Conservation (phyloP, 2,797 vertebrate genomes). For the Discoglossus pictus region DNA sequence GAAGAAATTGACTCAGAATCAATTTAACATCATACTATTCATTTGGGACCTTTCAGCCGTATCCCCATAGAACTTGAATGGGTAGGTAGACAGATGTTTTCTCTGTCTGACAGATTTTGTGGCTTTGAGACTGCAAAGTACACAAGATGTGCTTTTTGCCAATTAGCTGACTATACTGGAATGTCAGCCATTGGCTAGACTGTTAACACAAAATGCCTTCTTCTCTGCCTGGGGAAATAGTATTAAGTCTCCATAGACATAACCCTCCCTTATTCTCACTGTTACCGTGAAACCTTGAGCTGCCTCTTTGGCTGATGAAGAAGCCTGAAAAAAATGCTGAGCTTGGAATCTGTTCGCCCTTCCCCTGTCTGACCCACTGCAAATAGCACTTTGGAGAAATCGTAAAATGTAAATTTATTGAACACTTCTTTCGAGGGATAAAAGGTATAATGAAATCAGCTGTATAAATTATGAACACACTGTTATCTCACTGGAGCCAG, state of each 20-base stretch:
- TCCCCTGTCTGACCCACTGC: slow-evolving; percentile 37
- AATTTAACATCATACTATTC: slow-evolving; percentile 9
- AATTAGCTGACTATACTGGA: slow-evolving; percentile 28
- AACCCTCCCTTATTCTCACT: not conserved
- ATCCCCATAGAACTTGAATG: slow-evolving; percentile 12
- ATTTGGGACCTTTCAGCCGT: slow-evolving; percentile 2
- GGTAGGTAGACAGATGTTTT: slow-evolving; percentile 16
- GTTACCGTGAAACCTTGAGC: slow-evolving; percentile 31
- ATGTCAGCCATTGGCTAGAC: slow-evolving; percentile 24
- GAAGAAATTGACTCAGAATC: slow-evolving; percentile 6
- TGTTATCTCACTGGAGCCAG: slow-evolving; percentile 32
- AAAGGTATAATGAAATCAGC: slow-evolving; percentile 41
- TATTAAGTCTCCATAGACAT: not conserved
- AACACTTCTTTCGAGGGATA: slow-evolving; percentile 41
- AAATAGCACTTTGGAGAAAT: slow-evolving; percentile 46
- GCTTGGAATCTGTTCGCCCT: slow-evolving; percentile 35
- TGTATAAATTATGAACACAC: slow-evolving; percentile 42
- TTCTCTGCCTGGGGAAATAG: slow-evolving; percentile 1
- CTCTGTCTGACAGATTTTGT: slow-evolving; percentile 18
- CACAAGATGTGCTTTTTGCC: slow-evolving; percentile 20
- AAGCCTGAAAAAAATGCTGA: slow-evolving; percentile 36
- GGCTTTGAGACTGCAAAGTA: slow-evolving; percentile 15
- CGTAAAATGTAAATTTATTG: slow-evolving; percentile 49
- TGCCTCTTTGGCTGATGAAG: slow-evolving; percentile 26
- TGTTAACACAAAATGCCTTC: slow-evolving; percentile 6